Conservation (phyloP, 2,888 invertebrate species). For the Lepidochrysops patricia region DNA sequence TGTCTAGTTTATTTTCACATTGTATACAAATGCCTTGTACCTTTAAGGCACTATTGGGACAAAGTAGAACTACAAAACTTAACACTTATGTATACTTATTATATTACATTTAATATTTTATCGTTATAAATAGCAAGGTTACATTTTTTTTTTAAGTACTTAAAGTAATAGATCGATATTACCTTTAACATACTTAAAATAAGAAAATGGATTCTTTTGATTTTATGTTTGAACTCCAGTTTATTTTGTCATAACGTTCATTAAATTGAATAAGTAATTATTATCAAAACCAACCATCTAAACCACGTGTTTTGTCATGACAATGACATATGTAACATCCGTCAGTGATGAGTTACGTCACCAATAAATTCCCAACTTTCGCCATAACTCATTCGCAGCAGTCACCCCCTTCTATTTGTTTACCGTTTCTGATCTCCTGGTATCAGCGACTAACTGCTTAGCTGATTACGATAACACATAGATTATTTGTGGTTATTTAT, state of each 20-base stretch:
- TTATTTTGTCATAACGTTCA: too few species aligned
- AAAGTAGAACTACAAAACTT: too few species aligned
- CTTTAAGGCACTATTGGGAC: too few species aligned
- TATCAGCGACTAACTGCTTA: not conserved
- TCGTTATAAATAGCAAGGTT: too few species aligned
- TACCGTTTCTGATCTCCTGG: constrained; percentile 16
- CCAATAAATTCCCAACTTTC: constrained; percentile 24
- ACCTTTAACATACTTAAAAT: too few species aligned
- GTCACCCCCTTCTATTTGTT: constrained; percentile 17
- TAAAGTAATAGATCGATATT: too few species aligned
- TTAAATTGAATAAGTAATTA: not conserved
- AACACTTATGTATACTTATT: too few species aligned
- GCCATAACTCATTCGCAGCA: not conserved
- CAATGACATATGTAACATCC: not conserved
- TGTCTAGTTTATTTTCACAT: too few species aligned
- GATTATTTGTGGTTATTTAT: not conserved
- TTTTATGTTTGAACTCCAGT: not conserved
- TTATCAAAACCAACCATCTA: not conserved
- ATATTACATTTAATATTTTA: too few species aligned
- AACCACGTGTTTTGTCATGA: not conserved
- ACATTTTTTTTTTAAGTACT: too few species aligned
- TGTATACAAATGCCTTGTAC: too few species aligned
- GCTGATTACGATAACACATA: constrained; percentile 16
- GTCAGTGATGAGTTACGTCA: constrained; percentile 21
- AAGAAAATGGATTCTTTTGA: too few species aligned